These are phyloP conservation scores for Acropora yongei DNA, from an alignment of 64 coral and sea anemone genomes.

Conservation along the genomic window DNA sequence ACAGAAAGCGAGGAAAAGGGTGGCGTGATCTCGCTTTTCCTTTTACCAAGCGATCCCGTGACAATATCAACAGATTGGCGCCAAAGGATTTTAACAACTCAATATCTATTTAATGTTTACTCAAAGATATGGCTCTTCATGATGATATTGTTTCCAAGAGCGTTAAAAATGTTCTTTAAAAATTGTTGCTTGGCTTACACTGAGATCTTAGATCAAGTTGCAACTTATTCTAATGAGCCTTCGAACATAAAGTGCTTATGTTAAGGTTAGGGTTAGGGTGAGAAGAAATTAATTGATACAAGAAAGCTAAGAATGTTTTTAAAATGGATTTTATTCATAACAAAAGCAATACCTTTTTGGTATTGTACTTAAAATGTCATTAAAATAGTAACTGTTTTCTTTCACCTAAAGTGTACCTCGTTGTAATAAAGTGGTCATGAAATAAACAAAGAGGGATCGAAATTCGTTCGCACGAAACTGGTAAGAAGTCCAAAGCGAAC, in stretches of 20 bases:
- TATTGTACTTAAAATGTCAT: not conserved
- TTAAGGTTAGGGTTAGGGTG: not conserved
- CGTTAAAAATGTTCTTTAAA: too few relatives aligned
- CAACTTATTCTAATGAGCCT: too few relatives aligned
- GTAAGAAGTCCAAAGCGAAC: not conserved
- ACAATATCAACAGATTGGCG: too few relatives aligned
- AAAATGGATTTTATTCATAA: not conserved
- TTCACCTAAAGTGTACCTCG: not conserved
- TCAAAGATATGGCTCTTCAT: too few relatives aligned
- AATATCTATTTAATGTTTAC: too few relatives aligned
- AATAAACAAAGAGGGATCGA: not conserved
- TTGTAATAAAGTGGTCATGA: not conserved
- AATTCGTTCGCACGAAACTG: not conserved
- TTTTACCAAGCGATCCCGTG: too few relatives aligned
- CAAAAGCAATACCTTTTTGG: not conserved
- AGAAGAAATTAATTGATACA: not conserved
- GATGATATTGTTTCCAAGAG: too few relatives aligned
- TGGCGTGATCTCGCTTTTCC: too few relatives aligned
- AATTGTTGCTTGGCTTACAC: too few relatives aligned
- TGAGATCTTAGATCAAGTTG: too few relatives aligned
- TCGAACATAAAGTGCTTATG: not conserved
- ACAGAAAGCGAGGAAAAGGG: too few relatives aligned
- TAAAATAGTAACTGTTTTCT: not conserved
- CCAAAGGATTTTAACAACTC: too few relatives aligned
- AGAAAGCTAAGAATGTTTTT: constrained; percentile 21